Percentiles rank a stretch among this genome's conserved stretches.
phyloP scores from a whole-genome alignment of 2,113 vertebrate genomes.

The Menidia beryllina region DNA sequence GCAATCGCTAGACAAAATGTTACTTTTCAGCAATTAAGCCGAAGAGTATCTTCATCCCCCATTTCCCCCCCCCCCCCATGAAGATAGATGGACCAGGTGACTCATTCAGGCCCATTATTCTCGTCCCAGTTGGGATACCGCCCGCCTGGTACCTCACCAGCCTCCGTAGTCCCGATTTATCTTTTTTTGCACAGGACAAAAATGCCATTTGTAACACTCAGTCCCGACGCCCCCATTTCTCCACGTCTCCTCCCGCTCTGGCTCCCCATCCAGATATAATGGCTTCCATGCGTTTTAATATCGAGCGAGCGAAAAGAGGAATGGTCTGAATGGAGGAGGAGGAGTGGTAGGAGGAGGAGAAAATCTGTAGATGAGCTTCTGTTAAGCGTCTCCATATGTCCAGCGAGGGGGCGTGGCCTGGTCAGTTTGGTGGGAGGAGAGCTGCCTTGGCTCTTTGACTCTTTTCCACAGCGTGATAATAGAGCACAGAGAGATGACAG shows the following conservation, averaged over 20 bases:
- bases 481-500: conserved; percentile 52
- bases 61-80: conserved; percentile 1
- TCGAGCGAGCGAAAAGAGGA: conserved; percentile 55
- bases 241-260: conserved; percentile 22
- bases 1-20: conserved; percentile 6
- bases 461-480: conserved; percentile 55
- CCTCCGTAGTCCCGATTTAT: conserved; percentile 33
- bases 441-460: conserved; percentile 33
- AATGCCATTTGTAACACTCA: conserved; percentile 57
- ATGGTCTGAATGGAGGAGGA: conserved; percentile 36
- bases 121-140: conserved; percentile 14
- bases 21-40: conserved; percentile 32
- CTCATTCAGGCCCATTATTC: conserved; percentile 36
- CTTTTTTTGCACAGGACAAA: conserved; percentile 26
- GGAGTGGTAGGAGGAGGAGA: conserved; percentile 57
- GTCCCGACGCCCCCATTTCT: conserved; percentile 22
- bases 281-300: conserved; percentile 76
- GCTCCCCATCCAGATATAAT: conserved; percentile 65
- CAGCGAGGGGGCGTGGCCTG: conserved; percentile 51
- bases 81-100: conserved; percentile 31
- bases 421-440: conserved; percentile 30
- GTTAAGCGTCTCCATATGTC: conserved; percentile 83
- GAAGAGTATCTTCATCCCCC: conserved; percentile 16
- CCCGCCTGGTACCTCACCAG: conserved; percentile 43
- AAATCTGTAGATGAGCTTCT: conserved; percentile 82